Base-by-base conservation (phyloP, 2,113 vertebrate genomes). In the Hirundichthys speculiger region DNA sequence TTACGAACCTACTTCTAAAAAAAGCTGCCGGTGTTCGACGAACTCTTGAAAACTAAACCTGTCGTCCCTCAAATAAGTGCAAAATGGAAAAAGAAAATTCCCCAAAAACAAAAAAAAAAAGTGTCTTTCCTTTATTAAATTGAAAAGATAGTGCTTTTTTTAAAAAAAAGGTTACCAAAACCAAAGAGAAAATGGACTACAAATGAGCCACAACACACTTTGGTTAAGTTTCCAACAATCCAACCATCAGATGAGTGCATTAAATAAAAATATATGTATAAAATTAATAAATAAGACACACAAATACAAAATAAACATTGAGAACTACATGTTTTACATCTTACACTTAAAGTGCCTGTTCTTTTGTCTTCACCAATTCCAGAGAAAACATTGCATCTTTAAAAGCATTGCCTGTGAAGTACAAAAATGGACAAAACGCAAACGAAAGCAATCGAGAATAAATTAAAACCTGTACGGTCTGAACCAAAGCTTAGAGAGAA, bases 11-110 rank as follows among this genome's bases (percentile, higher is more conserved):
- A 93, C 89, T 88, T 90, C 92, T 92, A 73, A 94, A 95, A 94
- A 95, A 94, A 95, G 92, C 95, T 95, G 93, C 94, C 93, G 88
- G 90, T 93, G 94, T 88, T 90, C 92, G 90, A 84, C 86, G 89
- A 90, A 88, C 93, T 87, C 70, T 85, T 83, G 77, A 80, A 90
- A 90, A 86, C 81, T 89, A 91, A 92, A 93, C 86, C 80, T 76
- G 91, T 85, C 86, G 86, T 88, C 89, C 93, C 92, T 87, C 90
- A 88, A 86, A 92, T 38, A 94, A 96, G 95, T 98, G 96, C 95
- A 98, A 97, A 97, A 96, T 93, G 69, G 64, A 94, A 94, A 96
- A 94, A 92, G 92, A 87, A 92, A 94, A 93, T n/a, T n/a, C n/a
- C n/a, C n/a, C 86, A 77, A 89, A 79, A 7, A 34, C 11, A 38